phyloP scores from a whole-genome alignment of 2,113 vertebrate genomes.

The Chrysochloris asiatica region DNA sequence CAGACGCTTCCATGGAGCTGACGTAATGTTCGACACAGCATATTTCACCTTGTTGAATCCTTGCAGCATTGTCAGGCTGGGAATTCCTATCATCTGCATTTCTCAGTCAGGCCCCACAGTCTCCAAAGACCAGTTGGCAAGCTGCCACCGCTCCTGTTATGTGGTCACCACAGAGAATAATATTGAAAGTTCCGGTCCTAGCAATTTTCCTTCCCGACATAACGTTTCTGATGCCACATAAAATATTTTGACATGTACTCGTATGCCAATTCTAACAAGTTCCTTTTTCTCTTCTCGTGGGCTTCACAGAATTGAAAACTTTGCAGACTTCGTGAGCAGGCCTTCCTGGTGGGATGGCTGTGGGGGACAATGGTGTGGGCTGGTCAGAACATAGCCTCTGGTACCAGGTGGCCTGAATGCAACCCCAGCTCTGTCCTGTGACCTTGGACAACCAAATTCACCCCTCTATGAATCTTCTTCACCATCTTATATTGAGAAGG shows the following conservation, averaged over 20 bases:
- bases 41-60: accelerated
- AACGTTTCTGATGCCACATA: not conserved
- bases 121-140: accelerated
- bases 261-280: not conserved
- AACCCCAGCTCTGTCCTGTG: not conserved
- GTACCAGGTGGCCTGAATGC: not conserved
- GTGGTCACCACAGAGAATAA: conserved; percentile 52
- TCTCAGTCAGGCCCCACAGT: not conserved
- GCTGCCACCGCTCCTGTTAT: not conserved
- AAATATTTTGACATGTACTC: conserved; percentile 67
- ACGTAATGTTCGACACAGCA: not conserved
- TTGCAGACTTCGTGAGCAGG: not conserved
- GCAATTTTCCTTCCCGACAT: not conserved
- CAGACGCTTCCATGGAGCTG: too few species aligned
- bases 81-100: accelerated
- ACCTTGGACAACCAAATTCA: not conserved
- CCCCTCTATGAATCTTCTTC: not conserved
- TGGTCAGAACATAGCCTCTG: not conserved
- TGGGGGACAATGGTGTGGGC: not conserved
- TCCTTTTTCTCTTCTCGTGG: accelerated
- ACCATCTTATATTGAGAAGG: not conserved
- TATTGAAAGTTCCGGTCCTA: not conserved
- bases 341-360: not conserved
- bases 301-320: not conserved
- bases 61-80: not conserved